Conservation (phyloP, 2,113 vertebrate species). For the Sardina pilchardus region DNA sequence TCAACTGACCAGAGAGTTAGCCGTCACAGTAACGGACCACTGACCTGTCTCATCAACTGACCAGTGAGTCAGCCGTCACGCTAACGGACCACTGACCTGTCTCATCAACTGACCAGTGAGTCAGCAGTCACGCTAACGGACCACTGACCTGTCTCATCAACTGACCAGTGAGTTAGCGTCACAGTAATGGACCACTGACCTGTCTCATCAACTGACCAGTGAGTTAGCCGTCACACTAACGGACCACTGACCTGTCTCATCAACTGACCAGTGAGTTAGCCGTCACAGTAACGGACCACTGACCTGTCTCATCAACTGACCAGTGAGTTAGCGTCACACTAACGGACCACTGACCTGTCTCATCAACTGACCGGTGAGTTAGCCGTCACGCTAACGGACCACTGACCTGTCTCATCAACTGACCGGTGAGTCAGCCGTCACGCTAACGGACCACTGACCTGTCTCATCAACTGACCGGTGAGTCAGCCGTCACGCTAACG, state of each 20-base stretch:
- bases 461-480: not conserved
- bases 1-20: too few relatives aligned
- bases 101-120: not conserved
- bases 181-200: not conserved
- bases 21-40: too few relatives aligned
- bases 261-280: not conserved
- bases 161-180: not conserved
- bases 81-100: constrained; percentile 7
- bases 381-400: not conserved
- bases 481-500: not conserved
- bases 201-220: not conserved
- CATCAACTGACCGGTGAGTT: not conserved
- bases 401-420: constrained; percentile 28
- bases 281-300: not conserved
- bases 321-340: too few relatives aligned
- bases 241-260: too few relatives aligned
- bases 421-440: too few relatives aligned
- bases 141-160: too few relatives aligned
- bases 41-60: too few relatives aligned
- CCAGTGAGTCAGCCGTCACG: not conserved
- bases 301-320: constrained; percentile 23
- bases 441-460: too few relatives aligned
- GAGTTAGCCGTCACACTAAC: too few relatives aligned
- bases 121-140: too few relatives aligned
- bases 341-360: too few relatives aligned